Conservation (phyloP, 1,140 invertebrate species). For the Caenorhabditis brenneri region DNA sequence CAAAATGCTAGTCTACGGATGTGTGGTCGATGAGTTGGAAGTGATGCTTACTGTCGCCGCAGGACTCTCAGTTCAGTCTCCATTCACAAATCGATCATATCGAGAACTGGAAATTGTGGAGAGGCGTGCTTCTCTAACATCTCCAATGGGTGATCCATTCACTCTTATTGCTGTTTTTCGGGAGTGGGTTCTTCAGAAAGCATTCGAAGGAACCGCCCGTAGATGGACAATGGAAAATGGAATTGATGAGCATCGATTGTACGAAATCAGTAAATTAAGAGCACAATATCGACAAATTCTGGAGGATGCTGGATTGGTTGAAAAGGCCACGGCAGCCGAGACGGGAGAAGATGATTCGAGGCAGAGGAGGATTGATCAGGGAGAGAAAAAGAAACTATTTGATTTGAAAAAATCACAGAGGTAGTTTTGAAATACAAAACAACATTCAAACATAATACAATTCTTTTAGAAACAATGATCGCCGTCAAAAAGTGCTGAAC, state of each 20-base stretch:
- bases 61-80: slow-evolving; percentile 88
- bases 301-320: slow-evolving; percentile 53
- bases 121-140: slow-evolving; percentile 82
- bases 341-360: slow-evolving; percentile 46
- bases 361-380: slow-evolving; percentile 52
- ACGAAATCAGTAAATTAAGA: slow-evolving; percentile 90
- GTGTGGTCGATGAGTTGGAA: slow-evolving; percentile 83
- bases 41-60: slow-evolving; percentile 89
- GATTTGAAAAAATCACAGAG: slow-evolving; percentile 54
- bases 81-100: slow-evolving; percentile 83
- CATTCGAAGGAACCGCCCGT: background rate
- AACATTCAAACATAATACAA: background rate
- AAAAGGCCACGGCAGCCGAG: slow-evolving; percentile 21
- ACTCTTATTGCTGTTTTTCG: slow-evolving; percentile 82
- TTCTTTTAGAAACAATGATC: slow-evolving; percentile 46
- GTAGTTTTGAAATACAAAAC: background rate
- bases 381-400: slow-evolving; percentile 53
- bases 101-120: slow-evolving; percentile 74
- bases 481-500: slow-evolving; percentile 49
- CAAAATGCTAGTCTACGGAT: slow-evolving; percentile 93
- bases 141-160: slow-evolving; percentile 92
- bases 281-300: slow-evolving; percentile 76
- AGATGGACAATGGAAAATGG: slow-evolving; percentile 85
- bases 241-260: slow-evolving; percentile 92
- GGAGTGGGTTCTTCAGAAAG: slow-evolving; percentile 52